Evolutionary conservation across 2,888 invertebrate genomes (phyloP).

Genomic region (Acleris emargana): DNA sequence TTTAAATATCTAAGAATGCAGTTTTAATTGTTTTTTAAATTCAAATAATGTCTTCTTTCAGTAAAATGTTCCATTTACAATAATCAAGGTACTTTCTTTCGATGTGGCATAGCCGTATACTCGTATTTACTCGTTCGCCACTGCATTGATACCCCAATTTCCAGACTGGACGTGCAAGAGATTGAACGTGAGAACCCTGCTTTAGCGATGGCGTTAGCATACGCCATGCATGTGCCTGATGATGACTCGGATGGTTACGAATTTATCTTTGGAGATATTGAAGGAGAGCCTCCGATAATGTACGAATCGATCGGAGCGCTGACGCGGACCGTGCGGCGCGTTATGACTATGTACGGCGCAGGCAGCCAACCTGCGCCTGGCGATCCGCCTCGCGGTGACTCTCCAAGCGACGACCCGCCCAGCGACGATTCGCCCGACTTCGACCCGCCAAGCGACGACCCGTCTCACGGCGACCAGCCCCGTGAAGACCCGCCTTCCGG

Average conservation of each 20-base stretch:
- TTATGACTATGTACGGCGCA: slow-evolving; percentile 17
- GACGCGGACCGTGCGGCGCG: slow-evolving; percentile 15
- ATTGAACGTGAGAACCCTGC: slow-evolving; percentile 3
- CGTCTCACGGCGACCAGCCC: too few species aligned
- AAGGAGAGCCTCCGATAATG: slow-evolving; percentile 9
- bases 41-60: too few species aligned
- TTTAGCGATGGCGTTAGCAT: slow-evolving; percentile 11
- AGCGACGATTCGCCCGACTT: neutral
- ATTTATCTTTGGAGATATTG: slow-evolving; percentile 3
- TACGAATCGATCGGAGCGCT: slow-evolving; percentile 20
- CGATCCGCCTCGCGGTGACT: too few species aligned
- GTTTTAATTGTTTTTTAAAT: too few species aligned
- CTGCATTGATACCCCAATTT: neutral
- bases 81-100: too few species aligned
- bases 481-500: too few species aligned
- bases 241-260: slow-evolving; percentile 9
- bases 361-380: too few species aligned
- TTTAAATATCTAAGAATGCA: too few species aligned
- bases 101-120: too few species aligned
- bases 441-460: neutral
- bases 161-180: slow-evolving; percentile 7
- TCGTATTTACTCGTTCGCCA: neutral
- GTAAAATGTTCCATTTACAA: too few species aligned
- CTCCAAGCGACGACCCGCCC: too few species aligned
- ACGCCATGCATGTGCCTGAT: neutral